Percentiles rank a stretch among this genome's conserved stretches.
Evolutionary conservation across 2,888 invertebrate genomes (phyloP).

Genomic region (Salpingus planirostris): DNA sequence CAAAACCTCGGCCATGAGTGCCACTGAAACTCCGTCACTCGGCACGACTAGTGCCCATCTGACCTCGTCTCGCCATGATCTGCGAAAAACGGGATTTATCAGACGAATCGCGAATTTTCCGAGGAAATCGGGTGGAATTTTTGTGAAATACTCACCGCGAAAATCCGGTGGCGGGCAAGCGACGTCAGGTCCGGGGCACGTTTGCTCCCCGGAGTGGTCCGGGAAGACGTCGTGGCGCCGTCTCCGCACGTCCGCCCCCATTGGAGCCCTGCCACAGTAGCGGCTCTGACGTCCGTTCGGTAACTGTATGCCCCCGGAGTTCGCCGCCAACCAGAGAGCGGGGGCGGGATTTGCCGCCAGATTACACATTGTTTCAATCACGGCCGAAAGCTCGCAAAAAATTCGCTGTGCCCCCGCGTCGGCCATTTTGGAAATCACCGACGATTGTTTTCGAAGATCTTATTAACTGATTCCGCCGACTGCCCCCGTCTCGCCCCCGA

Average conservation of each 20-base stretch:
- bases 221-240: constrained; percentile 48
- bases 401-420: constrained; percentile 22
- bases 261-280: constrained; percentile 44
- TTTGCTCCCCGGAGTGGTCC: constrained; percentile 38
- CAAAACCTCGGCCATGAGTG: constrained; percentile 20
- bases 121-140: background rate
- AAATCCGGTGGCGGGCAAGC: constrained; percentile 17
- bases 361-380: constrained; percentile 38
- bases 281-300: constrained; percentile 28
- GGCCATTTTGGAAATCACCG: constrained; percentile 42
- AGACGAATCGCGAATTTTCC: background rate
- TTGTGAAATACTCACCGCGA: constrained; percentile 10
- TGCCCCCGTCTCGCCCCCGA: constrained; percentile 9
- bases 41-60: constrained; percentile 11
- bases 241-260: constrained; percentile 42
- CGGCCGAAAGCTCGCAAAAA: constrained; percentile 25
- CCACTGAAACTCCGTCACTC: constrained; percentile 13
- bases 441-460: constrained; percentile 42
- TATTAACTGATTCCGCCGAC: constrained; percentile 40
- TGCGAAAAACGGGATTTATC: too few relatives aligned
- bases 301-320: constrained; percentile 29
- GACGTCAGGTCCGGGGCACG: constrained; percentile 31
- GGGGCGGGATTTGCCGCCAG: constrained; percentile 22
- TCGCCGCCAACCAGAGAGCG: constrained; percentile 16
- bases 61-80: constrained; percentile 17